phyloP scores from a whole-genome alignment of 2,888 invertebrate species.

The Ryuthela nishihirai region DNA sequence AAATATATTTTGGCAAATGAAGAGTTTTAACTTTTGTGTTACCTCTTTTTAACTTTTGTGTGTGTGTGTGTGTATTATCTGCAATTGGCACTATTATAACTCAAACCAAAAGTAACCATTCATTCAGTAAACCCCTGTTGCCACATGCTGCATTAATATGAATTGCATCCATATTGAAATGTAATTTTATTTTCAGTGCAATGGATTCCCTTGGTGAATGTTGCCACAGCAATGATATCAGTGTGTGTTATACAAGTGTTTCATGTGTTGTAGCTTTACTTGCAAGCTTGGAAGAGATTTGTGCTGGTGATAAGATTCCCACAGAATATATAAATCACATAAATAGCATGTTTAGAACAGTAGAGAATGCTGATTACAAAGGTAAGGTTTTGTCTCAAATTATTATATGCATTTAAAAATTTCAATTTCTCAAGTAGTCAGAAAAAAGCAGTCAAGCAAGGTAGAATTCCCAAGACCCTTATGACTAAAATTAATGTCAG shows the following conservation, averaged over 20 bases:
- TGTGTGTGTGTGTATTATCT: too few species aligned
- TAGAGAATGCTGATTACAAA: constrained; percentile 71
- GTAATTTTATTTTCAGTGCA: constrained; percentile 58
- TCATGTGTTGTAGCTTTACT: constrained; percentile 61
- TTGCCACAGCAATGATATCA: constrained; percentile 71
- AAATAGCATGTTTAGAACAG: constrained; percentile 62
- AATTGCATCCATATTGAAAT: too few species aligned
- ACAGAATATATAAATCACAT: constrained; percentile 62
- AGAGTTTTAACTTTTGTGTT: too few species aligned
- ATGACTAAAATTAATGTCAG: too few species aligned
- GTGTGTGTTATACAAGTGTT: constrained; percentile 49
- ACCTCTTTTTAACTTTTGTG: too few species aligned
- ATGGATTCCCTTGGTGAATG: constrained; percentile 93
- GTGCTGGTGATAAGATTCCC: constrained; percentile 67
- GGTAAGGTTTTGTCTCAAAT: constrained; percentile 6
- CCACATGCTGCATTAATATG: too few species aligned
- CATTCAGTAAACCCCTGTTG: too few species aligned
- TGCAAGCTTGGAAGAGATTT: constrained; percentile 75
- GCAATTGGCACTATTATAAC: too few species aligned
- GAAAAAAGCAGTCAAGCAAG: too few species aligned
- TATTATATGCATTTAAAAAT: constrained; percentile 52
- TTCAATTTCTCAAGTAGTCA: too few species aligned
- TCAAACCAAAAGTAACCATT: too few species aligned
- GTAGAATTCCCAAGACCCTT: too few species aligned
- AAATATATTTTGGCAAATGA: not conserved